Evolutionary conservation across 2,888 invertebrate species (phyloP), one percentile per base, ranked within the genome.

Genomic region (Mesoligia furuncula): DNA sequence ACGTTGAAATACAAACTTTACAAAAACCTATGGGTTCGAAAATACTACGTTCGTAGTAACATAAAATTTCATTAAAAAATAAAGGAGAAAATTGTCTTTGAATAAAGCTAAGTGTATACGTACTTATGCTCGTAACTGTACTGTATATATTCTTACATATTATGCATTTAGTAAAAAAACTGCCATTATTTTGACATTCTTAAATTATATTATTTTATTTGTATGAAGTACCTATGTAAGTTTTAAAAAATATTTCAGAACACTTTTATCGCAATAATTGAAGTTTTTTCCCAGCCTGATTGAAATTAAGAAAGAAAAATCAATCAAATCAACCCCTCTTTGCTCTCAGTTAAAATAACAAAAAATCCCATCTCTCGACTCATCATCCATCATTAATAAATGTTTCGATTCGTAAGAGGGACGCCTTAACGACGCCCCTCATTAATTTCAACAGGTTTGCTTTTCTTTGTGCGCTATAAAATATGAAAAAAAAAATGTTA

Each of bases 381-480:
- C 64, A 72, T 86, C 77, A 81, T 84, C 66, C 45, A 71, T 83
- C 84, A 83, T 84, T 88, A 87, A 81, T 85, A 71, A 87, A 87
- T 85, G 75, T 84, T 85, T 83, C 80, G 77, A 80, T 81, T 84
- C 77, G 45, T 80, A 70, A 87, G 80, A 81, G 73, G 73, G 75
- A 83, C 75, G 81, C 88, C 86, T 88, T 92, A 93, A 92, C 88
- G 92, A 92, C 66, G 87, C 83, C 72, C 84, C 90, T 92, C 92
- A 88, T 93, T 92, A 92, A 91, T 90, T 87, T 91, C 76, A 88
- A 91, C 82, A 86, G 86, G 65, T 77, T 81, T 79, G 54, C 71
- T 82, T 80, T 71, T 64, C 77, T 80, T 85, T 83, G 75, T 75
- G 67, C 62, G 70, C 57, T 51, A 27, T 51, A 73, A 81, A 81